A percentile compares a stretch with the other conserved stretches of the same genome.
Conservation (phyloP, 1,140 invertebrate species). For the Ridgeia piscesae region DNA sequence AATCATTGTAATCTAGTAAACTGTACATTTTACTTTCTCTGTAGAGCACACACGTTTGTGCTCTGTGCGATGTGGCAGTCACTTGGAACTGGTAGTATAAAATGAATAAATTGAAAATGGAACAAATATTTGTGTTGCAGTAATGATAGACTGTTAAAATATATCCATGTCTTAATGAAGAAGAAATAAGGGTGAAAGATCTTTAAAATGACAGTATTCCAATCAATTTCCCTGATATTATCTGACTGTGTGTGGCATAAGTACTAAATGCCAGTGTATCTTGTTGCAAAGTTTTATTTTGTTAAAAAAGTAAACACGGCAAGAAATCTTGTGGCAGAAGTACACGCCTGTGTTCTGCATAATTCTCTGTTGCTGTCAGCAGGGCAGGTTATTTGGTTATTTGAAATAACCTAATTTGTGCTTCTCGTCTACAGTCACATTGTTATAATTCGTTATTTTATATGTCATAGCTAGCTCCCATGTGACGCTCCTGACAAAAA, state of each 20-base stretch:
- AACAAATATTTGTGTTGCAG: background rate
- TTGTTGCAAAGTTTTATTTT: background rate
- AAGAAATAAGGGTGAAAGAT: background rate
- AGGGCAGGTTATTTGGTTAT: background rate
- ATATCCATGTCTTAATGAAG: no score
- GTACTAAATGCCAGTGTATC: background rate
- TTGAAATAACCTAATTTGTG: no score
- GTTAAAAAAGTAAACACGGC: no score
- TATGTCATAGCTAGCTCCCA: background rate
- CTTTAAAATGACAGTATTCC: background rate
- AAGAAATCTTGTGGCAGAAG: background rate
- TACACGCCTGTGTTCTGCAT: background rate
- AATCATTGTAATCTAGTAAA: background rate
- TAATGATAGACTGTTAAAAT: background rate
- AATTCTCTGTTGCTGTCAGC: background rate
- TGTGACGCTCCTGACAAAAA: background rate
- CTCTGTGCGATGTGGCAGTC: background rate
- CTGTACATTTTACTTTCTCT: background rate
- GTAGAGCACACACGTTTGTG: background rate
- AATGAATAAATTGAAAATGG: background rate
- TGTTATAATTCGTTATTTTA: background rate
- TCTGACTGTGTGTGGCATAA: background rate
- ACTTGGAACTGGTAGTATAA: background rate
- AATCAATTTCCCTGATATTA: background rate
- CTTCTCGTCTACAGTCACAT: background rate